Base-by-base conservation (phyloP, 2,113 vertebrate genomes). In the Archilochus colubris region DNA sequence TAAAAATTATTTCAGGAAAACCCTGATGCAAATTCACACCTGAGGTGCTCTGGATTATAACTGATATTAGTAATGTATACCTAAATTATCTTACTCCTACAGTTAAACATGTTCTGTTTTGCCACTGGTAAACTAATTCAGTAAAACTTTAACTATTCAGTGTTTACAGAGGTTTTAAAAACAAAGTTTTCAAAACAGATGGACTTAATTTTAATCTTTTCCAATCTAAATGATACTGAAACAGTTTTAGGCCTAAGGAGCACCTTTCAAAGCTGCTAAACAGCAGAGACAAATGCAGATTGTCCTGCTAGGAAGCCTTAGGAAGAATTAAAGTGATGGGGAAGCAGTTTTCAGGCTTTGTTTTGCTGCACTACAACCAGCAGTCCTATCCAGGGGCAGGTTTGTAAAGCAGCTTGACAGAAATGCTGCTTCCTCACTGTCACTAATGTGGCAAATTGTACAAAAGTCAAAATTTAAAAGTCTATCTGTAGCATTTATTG, bases 331-430 rank as follows among this genome's bases (percentile, higher is more conserved):
- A 92, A 93, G 33, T 92, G 88, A 93, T 91, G 31, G 69, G 51
- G 40, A 95, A 93, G 89, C 77, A 93, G 66, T 93, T 96, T 94
- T 85, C 31, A 72, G 66, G 72, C 58, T 82, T 92, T 93, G 74
- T 82, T 96, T 92, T 76, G 54, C 67, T 58, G 58, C 24, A 18
- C 48, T 79, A 40, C 55, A 62, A 82, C 67, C 24, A 85, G 57
- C 48, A 89, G 44, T 38, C 33, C 86, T 67, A 75, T 15, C 46
- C 54, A 77, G 57, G n/a, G 79, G 38, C 44, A n/a, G 33, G 54
- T 58, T 58, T 87, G 38, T 43, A 86, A 80, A 89, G 67, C 72
- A 67, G 67, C 78, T 43, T 31, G 46, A 70, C 76, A 93, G 46
- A 68, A 23, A 80, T 9, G 6, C 38, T 51, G 10, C 25, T 74